Conservation (phyloP, 2,888 invertebrate genomes). For the Limnephilus lunatus region DNA sequence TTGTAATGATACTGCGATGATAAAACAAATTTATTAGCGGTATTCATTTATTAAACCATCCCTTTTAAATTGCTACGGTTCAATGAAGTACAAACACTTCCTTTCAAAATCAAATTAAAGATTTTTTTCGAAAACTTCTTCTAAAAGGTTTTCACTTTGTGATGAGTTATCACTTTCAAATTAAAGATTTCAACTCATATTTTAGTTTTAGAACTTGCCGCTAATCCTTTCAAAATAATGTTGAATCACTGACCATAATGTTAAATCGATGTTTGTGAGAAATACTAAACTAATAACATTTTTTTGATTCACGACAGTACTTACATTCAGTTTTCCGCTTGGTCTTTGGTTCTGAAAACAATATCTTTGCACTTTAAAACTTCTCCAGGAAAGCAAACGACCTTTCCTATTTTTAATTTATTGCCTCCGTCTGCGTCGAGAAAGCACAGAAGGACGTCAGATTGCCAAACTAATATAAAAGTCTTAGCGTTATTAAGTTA, state of each 20-base stretch:
- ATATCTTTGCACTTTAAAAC: constrained; percentile 2
- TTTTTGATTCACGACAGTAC: background rate
- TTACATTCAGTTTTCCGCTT: background rate
- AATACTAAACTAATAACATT: background rate
- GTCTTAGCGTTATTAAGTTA: background rate
- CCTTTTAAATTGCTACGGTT: background rate
- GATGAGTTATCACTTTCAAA: too few relatives aligned
- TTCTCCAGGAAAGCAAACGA: background rate
- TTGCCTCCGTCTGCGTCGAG: background rate
- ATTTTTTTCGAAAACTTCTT: too few relatives aligned
- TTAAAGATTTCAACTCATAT: background rate
- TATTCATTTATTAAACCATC: background rate
- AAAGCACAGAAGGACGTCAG: background rate
- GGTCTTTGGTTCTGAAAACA: background rate
- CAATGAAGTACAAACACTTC: background rate
- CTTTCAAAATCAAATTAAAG: background rate
- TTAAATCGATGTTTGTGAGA: background rate
- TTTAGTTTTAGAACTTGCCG: background rate
- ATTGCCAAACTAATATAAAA: background rate
- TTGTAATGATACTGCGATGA: too few relatives aligned
- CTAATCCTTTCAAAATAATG: background rate
- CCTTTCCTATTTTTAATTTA: background rate
- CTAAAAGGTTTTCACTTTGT: too few relatives aligned
- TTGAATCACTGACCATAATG: background rate
- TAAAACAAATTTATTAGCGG: background rate